These are phyloP conservation scores for Echeneis naucrates DNA, from an alignment of 2,797 vertebrate species.

Conservation along the genomic window DNA sequence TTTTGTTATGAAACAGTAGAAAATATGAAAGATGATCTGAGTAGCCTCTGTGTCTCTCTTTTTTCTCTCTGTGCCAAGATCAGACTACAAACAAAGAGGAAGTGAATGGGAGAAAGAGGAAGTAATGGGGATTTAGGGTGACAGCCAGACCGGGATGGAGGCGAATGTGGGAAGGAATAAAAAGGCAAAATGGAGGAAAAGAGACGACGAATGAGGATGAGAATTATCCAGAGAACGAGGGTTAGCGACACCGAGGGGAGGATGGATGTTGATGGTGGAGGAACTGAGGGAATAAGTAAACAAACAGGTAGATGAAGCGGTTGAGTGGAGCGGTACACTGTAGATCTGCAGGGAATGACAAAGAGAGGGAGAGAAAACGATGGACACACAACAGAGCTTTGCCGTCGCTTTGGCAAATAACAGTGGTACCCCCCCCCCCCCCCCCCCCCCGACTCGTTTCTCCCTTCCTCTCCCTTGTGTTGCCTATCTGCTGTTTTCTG, in stretches of 20 bases:
- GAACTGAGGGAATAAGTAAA: slow-evolving; percentile 71
- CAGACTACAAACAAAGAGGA: slow-evolving; percentile 5
- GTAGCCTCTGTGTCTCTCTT: slow-evolving; percentile 3
- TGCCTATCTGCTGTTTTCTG: slow-evolving; percentile 35
- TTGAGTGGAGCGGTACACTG: slow-evolving; percentile 64
- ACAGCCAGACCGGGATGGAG: slow-evolving; percentile 9
- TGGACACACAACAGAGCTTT: slow-evolving; percentile 47
- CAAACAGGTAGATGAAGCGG: slow-evolving; percentile 72
- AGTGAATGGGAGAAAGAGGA: slow-evolving; percentile 6
- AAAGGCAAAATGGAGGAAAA: slow-evolving; percentile 33
- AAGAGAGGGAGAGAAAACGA: slow-evolving; percentile 40
- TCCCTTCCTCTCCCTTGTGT: slow-evolving; percentile 34
- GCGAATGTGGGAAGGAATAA: slow-evolving; percentile 17
- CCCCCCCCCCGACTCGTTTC: slow-evolving; percentile 9
- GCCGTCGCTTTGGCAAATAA: slow-evolving; percentile 47
- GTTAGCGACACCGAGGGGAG: slow-evolving; percentile 25
- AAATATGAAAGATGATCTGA: slow-evolving; percentile 11
- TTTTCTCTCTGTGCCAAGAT: slow-evolving; percentile 1
- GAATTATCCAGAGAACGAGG: slow-evolving; percentile 49
- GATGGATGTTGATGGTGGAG: slow-evolving; percentile 62
- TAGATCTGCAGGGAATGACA: slow-evolving; percentile 63
- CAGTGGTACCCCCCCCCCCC: slow-evolving; percentile 18
- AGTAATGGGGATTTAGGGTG: neutral
- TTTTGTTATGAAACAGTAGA: neutral
- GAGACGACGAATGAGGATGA: neutral